phyloP scores from a whole-genome alignment of 2,797 vertebrate species.

The Molossus alvarezi region DNA sequence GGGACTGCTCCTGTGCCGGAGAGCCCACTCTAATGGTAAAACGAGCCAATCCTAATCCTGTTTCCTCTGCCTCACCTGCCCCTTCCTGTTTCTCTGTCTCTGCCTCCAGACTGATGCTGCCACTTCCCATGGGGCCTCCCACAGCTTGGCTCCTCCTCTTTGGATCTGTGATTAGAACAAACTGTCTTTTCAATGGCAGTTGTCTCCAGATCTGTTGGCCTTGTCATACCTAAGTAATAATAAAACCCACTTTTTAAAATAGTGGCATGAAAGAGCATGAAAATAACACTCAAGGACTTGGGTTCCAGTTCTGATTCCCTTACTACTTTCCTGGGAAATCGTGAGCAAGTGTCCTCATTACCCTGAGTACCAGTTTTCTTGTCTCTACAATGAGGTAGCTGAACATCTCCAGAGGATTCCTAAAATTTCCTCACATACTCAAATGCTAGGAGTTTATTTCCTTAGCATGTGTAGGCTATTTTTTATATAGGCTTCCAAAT shows the following conservation, averaged over 20 bases:
- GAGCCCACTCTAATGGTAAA: neutral
- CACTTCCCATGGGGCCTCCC: fast-evolving
- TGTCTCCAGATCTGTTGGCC: neutral
- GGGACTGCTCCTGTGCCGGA: fast-evolving
- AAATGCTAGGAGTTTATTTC: neutral
- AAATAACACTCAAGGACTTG: neutral
- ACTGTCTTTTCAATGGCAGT: neutral
- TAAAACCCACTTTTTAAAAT: neutral
- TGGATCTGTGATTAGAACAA: neutral
- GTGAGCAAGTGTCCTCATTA: neutral
- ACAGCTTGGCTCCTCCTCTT: fast-evolving
- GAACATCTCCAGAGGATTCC: neutral
- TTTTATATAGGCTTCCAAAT: neutral
- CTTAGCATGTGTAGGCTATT: neutral
- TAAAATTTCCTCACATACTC: neutral
- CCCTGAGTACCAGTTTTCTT: neutral
- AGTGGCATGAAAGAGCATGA: neutral
- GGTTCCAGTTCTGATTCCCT: neutral
- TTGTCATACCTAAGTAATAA: neutral
- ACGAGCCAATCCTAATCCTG: neutral
- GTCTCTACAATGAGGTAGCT: neutral
- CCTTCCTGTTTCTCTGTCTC: neutral
- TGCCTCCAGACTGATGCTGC: fast-evolving
- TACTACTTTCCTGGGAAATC: neutral
- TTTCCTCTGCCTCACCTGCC: neutral